phyloP scores from a whole-genome alignment of 2,888 invertebrate species.

The Eristalis arbustorum region DNA sequence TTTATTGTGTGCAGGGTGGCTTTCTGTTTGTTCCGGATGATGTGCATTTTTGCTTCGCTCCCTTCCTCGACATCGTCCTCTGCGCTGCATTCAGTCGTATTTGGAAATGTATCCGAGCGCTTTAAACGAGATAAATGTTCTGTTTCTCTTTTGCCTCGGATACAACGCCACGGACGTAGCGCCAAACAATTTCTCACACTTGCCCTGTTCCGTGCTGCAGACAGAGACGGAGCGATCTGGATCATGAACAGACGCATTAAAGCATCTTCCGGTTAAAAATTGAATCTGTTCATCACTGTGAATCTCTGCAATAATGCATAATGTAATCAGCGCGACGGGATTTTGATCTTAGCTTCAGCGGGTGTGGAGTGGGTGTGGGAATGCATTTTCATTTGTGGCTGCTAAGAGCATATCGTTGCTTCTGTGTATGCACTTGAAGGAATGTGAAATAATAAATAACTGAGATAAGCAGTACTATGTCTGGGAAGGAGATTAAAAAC shows the following conservation, averaged over 20 bases:
- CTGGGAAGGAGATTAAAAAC: too few species aligned
- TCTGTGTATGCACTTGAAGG: too few species aligned
- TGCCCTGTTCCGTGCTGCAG: not conserved
- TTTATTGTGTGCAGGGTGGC: conserved; percentile 10
- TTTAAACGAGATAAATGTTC: not conserved
- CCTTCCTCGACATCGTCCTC: not conserved
- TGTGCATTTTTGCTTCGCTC: conserved; percentile 17
- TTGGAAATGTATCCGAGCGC: not conserved
- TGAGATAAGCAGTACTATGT: too few species aligned
- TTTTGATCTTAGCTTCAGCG: not conserved
- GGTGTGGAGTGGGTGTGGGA: not conserved
- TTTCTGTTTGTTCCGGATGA: conserved; percentile 49
- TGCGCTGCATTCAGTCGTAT: not conserved
- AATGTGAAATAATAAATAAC: too few species aligned
- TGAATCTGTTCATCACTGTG: conserved; percentile 2
- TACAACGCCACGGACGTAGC: not conserved
- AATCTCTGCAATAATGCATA: not conserved
- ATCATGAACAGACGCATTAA: not conserved
- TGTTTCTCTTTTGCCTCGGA: not conserved
- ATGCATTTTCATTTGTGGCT: too few species aligned
- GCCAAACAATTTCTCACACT: not conserved
- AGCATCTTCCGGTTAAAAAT: conserved; percentile 4
- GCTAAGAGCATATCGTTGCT: too few species aligned
- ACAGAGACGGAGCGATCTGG: not conserved
- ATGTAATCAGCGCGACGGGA: not conserved